Percentiles rank a stretch among this genome's conserved stretches.
Evolutionary conservation across 2,797 vertebrate species (phyloP).

Genomic region (Steatocranus sp.): DNA sequence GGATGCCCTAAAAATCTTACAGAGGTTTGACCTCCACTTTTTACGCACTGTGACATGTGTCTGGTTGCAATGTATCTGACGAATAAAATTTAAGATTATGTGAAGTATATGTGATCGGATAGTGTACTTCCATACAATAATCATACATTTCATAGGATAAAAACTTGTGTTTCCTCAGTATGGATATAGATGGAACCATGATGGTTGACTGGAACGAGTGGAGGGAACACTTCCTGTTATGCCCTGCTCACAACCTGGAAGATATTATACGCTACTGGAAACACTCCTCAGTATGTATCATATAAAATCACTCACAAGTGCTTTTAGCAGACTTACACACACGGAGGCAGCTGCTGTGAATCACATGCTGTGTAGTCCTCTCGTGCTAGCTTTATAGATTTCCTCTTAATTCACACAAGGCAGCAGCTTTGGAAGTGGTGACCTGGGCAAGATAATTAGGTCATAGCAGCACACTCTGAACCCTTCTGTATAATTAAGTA

Average conservation of each 20-base stretch:
- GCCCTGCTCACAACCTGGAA: constrained; percentile 87
- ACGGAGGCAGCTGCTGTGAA: not conserved
- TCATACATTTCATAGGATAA: not conserved
- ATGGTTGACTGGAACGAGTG: constrained; percentile 97
- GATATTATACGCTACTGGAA: constrained; percentile 94
- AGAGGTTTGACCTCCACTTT: constrained; percentile 73
- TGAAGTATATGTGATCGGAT: not conserved
- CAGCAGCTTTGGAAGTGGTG: constrained; percentile 13
- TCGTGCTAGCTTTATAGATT: constrained; percentile 33
- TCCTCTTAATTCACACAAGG: constrained; percentile 14
- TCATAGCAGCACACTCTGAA: not conserved
- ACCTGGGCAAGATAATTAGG: constrained; percentile 27
- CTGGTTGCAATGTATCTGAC: not conserved
- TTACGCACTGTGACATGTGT: not conserved
- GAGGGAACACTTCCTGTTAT: constrained; percentile 92
- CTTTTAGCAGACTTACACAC: not conserved
- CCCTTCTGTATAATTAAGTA: not conserved
- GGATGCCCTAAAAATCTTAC: constrained; percentile 84
- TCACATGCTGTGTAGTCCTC: not conserved
- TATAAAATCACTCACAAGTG: not conserved
- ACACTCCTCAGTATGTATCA: constrained; percentile 83
- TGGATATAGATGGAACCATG: constrained; percentile 93
- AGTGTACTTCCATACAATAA: not conserved
- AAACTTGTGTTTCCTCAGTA: constrained; percentile 69
- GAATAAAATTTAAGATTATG: not conserved